These are phyloP conservation scores for Nyctalus aviator DNA, from an alignment of 2,797 vertebrate genomes.

Conservation along the genomic window DNA sequence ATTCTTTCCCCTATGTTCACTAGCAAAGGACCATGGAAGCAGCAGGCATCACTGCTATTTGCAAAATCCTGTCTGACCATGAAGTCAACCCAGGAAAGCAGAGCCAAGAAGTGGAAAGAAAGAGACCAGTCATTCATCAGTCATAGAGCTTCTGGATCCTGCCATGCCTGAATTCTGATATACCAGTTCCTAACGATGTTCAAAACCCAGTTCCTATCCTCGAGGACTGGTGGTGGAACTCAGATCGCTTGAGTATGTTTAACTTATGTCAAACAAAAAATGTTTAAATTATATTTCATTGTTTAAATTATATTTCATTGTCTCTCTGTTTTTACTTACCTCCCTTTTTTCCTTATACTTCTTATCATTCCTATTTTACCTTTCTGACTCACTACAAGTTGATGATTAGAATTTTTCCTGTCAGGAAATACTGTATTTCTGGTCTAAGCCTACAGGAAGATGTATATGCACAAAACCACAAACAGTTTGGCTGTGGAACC, in stretches of 20 bases:
- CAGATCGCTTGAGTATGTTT: not conserved
- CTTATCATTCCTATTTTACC: not conserved
- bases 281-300: too few relatives aligned
- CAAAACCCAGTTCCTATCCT: not conserved
- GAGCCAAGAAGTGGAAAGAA: not conserved
- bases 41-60: not conserved
- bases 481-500: not conserved
- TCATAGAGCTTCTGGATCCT: not conserved
- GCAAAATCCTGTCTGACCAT: not conserved
- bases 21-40: not conserved
- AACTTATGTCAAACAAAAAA: not conserved
- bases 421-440: not conserved
- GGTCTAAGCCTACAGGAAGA: not conserved
- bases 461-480: not conserved
- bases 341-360: not conserved
- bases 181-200: not conserved
- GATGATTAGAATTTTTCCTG: not conserved
- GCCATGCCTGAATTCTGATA: not conserved
- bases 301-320: not conserved
- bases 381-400: slow-evolving; percentile 2
- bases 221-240: not conserved
- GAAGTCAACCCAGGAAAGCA: not conserved
- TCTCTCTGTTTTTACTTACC: not conserved
- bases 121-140: not conserved
- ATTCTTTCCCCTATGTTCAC: too few relatives aligned